Conservation (phyloP, 1,140 invertebrate genomes). For the Cardiocondyla obscurior region DNA sequence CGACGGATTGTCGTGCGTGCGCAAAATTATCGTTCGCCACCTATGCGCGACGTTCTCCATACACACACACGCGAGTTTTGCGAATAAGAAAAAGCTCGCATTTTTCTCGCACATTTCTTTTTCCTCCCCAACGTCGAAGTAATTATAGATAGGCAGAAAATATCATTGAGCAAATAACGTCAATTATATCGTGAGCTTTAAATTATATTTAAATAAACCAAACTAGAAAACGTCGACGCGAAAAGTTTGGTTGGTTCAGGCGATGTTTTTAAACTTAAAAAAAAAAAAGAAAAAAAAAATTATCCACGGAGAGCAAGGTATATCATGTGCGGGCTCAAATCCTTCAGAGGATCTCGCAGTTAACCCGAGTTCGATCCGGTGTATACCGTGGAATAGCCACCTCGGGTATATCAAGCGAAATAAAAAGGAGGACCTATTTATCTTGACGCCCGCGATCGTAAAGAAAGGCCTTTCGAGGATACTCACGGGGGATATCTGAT, state of each 20-base stretch:
- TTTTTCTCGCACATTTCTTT: constrained; percentile 5
- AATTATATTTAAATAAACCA: too few species aligned
- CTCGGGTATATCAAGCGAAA: constrained; percentile 58
- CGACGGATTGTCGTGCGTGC: background rate
- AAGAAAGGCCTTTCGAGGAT: constrained; percentile 72
- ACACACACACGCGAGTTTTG: background rate
- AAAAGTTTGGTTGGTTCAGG: background rate
- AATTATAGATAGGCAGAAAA: background rate
- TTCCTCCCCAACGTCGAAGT: background rate
- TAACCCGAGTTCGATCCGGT: constrained; percentile 30
- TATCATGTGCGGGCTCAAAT: background rate
- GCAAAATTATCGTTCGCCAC: background rate
- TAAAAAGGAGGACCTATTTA: constrained; percentile 69
- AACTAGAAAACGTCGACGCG: too few species aligned
- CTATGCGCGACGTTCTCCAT: background rate
- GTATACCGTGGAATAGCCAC: constrained; percentile 44
- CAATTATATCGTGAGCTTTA: background rate
- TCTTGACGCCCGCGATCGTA: constrained; percentile 71
- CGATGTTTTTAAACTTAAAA: background rate
- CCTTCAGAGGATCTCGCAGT: constrained; percentile 28
- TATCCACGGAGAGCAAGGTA: too few species aligned
- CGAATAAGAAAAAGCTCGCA: background rate
- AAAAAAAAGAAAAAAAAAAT: too few species aligned
- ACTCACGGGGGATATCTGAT: constrained; percentile 71
- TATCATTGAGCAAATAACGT: background rate